Conservation (phyloP, 2,113 vertebrate genomes). For the Anas platyrhynchos region DNA sequence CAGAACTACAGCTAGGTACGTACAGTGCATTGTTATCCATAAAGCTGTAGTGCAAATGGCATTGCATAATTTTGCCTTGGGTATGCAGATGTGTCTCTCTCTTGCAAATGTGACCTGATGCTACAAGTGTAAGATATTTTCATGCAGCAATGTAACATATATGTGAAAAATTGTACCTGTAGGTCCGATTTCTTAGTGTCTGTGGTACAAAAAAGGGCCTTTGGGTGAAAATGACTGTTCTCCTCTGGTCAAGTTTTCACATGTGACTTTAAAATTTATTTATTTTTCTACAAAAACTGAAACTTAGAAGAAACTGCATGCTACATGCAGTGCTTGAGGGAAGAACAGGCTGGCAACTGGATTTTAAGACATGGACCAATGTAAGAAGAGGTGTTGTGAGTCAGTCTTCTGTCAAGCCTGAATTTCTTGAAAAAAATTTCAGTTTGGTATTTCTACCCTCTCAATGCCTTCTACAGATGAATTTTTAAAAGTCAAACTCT, state of each 20-base stretch:
- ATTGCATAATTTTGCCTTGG: neutral
- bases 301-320: neutral
- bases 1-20: constrained; percentile 91
- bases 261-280: neutral
- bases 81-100: neutral
- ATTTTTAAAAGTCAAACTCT: neutral
- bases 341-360: neutral
- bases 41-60: neutral
- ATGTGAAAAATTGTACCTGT: neutral
- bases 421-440: neutral
- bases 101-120: neutral
- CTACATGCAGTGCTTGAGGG: neutral
- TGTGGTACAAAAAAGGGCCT: neutral
- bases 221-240: neutral
- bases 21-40: neutral
- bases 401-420: neutral
- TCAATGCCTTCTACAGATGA: neutral
- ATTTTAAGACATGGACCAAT: neutral
- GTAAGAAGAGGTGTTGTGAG: neutral
- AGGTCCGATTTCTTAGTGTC: neutral
- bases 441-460: neutral
- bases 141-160: neutral
- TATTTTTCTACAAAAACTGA: neutral
- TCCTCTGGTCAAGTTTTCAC: neutral
- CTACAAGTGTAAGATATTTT: neutral